Evolutionary conservation across 1,140 invertebrate species (phyloP), one percentile per base, ranked within the genome.

Genomic region (Gryon sp.): DNA sequence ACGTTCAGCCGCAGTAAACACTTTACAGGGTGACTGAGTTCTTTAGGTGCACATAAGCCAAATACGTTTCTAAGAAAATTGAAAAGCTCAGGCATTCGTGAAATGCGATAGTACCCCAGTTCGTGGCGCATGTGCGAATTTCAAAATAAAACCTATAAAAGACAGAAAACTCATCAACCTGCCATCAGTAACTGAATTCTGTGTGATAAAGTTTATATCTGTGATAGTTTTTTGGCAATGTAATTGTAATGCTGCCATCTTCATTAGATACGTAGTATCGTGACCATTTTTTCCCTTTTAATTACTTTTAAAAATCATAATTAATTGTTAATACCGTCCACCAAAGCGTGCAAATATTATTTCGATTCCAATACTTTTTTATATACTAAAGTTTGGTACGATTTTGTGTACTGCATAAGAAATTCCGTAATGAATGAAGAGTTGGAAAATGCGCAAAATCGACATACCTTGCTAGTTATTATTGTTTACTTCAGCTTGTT

Each of bases 401-500:
- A n/a, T n/a, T 24, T 43, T 36, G 24, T 24, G n/a, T 50, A 12
- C 22, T 12, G 8, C 2, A 36, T 12, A 36, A 38, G 19, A 28
- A 26, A n/a, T 28, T 30, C 52, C n/a, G 40, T 36, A 18, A 65
- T 74, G 70, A 63, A 34, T 14, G 46, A 52, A 36, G 30, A 45
- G 20, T 30, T 16, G 19, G 53, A 79, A 16, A 26, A 80, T 63
- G 63, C 74, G 18, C 82, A 78, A 52, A 78, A 85, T 40, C 85
- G 84, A 2, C 87, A 87, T 41, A 60, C 84, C 2, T 72, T 89
- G 9, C 82, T 91, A 19, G 90, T 92, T 26, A 74, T 87, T n/a
- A 88, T 92, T 46, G 91, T 94, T 45, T 94, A 93, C 82, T 78
- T 93, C 28, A 92, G 92, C 18, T 89, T 94, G 60, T 90, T 95